Evolutionary conservation across 2,888 invertebrate genomes (phyloP), one percentile per base, ranked within the genome.

Genomic region (Eupithecia centaureata): DNA sequence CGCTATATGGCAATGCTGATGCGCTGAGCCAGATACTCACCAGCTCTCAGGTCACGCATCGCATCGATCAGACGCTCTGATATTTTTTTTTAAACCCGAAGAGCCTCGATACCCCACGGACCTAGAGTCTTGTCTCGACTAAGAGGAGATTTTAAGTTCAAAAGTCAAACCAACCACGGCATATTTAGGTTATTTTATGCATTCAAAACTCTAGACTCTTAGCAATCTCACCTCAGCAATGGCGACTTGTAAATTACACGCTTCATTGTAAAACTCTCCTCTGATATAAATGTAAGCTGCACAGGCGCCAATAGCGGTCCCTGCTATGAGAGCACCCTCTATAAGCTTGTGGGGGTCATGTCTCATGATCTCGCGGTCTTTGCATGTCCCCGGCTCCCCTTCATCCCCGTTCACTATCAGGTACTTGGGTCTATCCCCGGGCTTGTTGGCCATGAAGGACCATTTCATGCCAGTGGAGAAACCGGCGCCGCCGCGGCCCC

Each of bases 381-480:
- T 99, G 90, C 99, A 99, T 0, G 99, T 99, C 0, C 99, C 99
- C 0, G 99, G 99, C 85, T 99, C 99, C 32, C 99, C 99, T 91
- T 99, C 99, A 86, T 99, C 99, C 64, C 99, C 99, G 87, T 99
- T 99, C 0, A 99, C 98, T 2, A 99, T 99, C 59, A 99, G 94
- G 91, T 99, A 99, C 83, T 98, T 99, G 0, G 99, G 99, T 71
- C 99, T 96, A 13, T 98, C 99, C 0, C 96, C 95, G 0, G 99
- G 99, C 87, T 99, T 99, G 85, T 98, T 22, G 47, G 47, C 98
- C 99, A 99, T 99, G 91, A 99, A 99, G 5, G 99, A 98, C 99
- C 99, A 99, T 89, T 99, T 99, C 98, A 99, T 98, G 22, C 99
- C 99, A 15, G 99, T 97, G 0, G 99, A 99, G 85, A 99, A 99